These are phyloP conservation scores for Neopipo cinnamomea DNA, from an alignment of 2,113 vertebrate species.

Conservation along the genomic window DNA sequence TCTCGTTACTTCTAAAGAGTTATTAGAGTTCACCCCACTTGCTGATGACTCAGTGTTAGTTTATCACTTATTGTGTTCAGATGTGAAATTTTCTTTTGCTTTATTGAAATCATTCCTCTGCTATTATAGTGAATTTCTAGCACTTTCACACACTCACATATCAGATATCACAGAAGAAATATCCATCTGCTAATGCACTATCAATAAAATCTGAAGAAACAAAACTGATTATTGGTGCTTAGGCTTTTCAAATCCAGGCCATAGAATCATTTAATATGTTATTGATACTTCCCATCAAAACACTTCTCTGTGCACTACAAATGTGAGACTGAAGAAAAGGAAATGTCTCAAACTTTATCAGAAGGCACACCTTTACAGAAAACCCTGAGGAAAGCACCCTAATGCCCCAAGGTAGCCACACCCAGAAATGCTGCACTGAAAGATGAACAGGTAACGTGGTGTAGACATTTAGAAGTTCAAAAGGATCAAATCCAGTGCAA, in stretches of 20 bases:
- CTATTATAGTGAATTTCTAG: neutral
- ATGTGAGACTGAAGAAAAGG: neutral
- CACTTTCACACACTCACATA: neutral
- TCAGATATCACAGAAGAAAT: neutral
- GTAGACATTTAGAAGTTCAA: neutral
- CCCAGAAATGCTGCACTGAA: neutral
- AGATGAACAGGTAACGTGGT: rapidly evolving
- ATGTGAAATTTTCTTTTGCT: neutral
- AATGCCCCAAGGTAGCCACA: neutral
- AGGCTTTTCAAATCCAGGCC: slow-evolving; percentile 3
- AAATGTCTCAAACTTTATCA: neutral
- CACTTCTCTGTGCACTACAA: neutral
- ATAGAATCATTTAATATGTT: neutral
- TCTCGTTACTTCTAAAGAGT: neutral
- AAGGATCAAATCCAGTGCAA: neutral
- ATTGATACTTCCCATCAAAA: slow-evolving; percentile 54
- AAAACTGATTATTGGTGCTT: neutral
- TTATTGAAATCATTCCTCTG: neutral
- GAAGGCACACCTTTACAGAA: neutral
- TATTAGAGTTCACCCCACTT: neutral
- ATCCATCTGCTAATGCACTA: neutral
- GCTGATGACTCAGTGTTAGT: neutral
- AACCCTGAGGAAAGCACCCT: neutral
- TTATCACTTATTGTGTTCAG: neutral
- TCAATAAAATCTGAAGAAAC: slow-evolving; percentile 2